These are phyloP conservation scores for Cryptus viduatorius DNA, from an alignment of 2,888 invertebrate species.

Conservation along the genomic window DNA sequence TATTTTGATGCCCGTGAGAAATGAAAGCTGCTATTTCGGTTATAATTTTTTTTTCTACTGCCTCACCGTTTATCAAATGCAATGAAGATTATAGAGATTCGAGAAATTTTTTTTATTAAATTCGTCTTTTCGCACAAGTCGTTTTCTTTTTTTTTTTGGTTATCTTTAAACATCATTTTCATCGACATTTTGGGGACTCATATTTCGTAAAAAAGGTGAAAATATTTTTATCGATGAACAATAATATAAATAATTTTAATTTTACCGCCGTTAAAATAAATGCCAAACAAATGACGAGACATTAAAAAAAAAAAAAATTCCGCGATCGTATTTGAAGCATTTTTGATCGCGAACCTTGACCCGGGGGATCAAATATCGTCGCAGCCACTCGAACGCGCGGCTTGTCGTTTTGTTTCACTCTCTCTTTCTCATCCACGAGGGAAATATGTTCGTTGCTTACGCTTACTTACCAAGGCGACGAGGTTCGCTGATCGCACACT, in stretches of 20 bases:
- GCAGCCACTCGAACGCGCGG: constrained; percentile 6
- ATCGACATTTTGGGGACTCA: no score
- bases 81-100: background rate
- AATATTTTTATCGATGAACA: no score
- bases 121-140: no score
- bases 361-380: constrained; percentile 23
- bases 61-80: background rate
- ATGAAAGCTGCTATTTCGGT: background rate
- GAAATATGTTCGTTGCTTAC: constrained; percentile 28
- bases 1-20: background rate
- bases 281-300: background rate
- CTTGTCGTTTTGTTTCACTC: constrained; percentile 25
- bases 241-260: no score
- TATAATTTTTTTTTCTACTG: background rate
- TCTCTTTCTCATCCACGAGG: constrained; percentile 7
- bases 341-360: constrained; percentile 64
- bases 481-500: constrained; percentile 17
- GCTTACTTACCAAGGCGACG: background rate
- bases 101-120: no score
- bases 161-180: no score
- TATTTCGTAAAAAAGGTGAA: no score
- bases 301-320: background rate
- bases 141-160: no score
- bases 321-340: constrained; percentile 35
- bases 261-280: no score